A percentile compares a stretch with the other conserved stretches of the same genome.
Conservation (phyloP, 1,140 invertebrate species). For the Lucilia sericata region DNA sequence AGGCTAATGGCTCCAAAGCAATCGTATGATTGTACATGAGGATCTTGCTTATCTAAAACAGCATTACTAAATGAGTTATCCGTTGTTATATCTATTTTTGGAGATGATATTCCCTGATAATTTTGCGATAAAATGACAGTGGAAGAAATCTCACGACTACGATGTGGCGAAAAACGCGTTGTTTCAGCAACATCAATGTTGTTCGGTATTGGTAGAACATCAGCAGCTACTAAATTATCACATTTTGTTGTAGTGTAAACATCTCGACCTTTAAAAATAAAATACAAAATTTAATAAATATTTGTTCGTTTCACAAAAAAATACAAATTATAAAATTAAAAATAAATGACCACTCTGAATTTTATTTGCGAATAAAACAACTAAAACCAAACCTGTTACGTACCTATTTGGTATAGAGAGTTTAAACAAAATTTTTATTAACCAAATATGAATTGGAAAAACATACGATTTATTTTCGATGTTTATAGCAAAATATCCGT, state of each 20-base stretch:
- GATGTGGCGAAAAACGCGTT: slow-evolving; percentile 73
- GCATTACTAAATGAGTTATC: slow-evolving; percentile 49
- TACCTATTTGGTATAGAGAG: too few relatives aligned
- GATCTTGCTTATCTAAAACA: slow-evolving; percentile 64
- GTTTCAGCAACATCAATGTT: slow-evolving; percentile 75
- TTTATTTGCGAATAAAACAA: too few relatives aligned
- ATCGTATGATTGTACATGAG: slow-evolving; percentile 76
- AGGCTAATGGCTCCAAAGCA: slow-evolving; percentile 76
- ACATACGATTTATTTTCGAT: too few relatives aligned
- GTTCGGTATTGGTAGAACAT: slow-evolving; percentile 65
- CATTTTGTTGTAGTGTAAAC: slow-evolving; percentile 45
- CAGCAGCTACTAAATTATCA: slow-evolving; percentile 56
- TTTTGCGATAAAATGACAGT: slow-evolving; percentile 70
- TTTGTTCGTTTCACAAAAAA: too few relatives aligned
- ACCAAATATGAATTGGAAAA: too few relatives aligned
- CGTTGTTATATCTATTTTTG: slow-evolving; percentile 56
- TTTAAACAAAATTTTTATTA: too few relatives aligned
- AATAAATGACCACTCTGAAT: too few relatives aligned
- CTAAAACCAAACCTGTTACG: too few relatives aligned
- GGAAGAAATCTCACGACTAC: slow-evolving; percentile 73
- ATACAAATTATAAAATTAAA: too few relatives aligned
- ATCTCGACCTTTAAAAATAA: neutral
- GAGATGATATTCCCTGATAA: slow-evolving; percentile 51
- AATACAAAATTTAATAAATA: neutral
- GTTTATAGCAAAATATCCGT: too few relatives aligned